Percentiles rank a stretch among this genome's conserved stretches.
Evolutionary conservation across 2,797 vertebrate genomes (phyloP).

Genomic region (Pseudotriccus pelzelni): DNA sequence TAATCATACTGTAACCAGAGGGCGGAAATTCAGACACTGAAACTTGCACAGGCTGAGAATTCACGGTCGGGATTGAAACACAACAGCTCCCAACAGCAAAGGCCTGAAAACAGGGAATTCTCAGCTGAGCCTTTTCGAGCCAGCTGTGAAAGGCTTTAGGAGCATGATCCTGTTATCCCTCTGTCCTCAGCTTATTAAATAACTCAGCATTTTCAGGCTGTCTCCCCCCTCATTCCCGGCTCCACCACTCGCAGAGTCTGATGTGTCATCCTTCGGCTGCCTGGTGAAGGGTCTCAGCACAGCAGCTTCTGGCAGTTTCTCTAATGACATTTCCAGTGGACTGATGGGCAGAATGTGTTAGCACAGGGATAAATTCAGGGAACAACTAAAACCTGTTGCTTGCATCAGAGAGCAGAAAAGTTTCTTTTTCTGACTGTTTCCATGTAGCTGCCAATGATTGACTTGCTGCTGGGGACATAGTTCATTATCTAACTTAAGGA

Average conservation of each 20-base stretch:
- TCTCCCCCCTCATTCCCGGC: background rate
- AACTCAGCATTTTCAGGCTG: background rate
- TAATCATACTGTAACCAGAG: background rate
- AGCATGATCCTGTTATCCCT: background rate
- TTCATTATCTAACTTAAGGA: slow-evolving; percentile 31
- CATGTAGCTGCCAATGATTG: background rate
- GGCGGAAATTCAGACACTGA: background rate
- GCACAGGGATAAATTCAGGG: background rate
- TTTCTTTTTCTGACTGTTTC: background rate
- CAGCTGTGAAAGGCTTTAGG: background rate
- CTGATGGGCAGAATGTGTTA: background rate
- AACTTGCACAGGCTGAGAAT: background rate
- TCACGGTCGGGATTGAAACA: background rate
- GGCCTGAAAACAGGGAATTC: background rate
- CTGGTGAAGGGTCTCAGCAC: background rate
- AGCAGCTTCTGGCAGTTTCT: background rate
- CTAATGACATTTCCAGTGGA: background rate
- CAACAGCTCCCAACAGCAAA: background rate
- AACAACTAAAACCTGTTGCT: background rate
- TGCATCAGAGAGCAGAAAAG: background rate
- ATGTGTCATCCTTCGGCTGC: background rate
- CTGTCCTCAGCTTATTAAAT: background rate
- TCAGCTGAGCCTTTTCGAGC: background rate
- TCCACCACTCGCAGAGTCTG: background rate
- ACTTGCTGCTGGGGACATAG: slow-evolving; percentile 4